Percentiles rank a stretch among this genome's conserved stretches.
phyloP scores from a whole-genome alignment of 2,797 vertebrate genomes.

The Sebastes oblongus region DNA sequence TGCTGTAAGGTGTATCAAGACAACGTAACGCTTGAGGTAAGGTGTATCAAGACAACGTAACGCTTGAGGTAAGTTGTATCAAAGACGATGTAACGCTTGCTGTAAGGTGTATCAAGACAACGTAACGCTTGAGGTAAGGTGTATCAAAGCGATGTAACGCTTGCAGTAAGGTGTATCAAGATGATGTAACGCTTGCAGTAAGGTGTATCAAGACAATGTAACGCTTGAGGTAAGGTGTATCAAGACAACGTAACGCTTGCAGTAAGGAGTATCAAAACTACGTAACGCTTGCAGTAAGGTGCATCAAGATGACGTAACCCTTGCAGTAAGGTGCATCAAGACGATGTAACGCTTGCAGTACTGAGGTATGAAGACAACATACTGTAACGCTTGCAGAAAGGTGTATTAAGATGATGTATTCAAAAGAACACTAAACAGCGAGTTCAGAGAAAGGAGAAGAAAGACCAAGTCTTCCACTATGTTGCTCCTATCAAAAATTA shows the following conservation, averaged over 20 bases:
- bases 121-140: not conserved
- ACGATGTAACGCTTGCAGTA: not conserved
- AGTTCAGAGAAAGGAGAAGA: not conserved
- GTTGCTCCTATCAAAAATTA: constrained; percentile 16
- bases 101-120: not conserved
- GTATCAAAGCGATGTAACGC: not conserved
- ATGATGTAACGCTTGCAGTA: not conserved
- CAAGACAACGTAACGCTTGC: not conserved
- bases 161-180: not conserved
- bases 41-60: too few relatives aligned
- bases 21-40: not conserved
- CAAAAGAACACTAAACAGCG: not conserved
- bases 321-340: not conserved
- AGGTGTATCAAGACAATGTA: not conserved
- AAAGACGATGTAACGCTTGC: not conserved
- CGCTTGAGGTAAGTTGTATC: not conserved
- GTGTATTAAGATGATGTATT: not conserved
- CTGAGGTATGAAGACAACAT: not conserved
- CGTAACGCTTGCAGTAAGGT: rapidly evolving
- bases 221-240: not conserved
- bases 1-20: not conserved
- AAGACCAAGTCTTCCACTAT: constrained; percentile 8
- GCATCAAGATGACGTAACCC: not conserved
- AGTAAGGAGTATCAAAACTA: rapidly evolving
- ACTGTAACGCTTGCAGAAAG: too few relatives aligned